phyloP scores from a whole-genome alignment of 2,113 vertebrate genomes.

The Gopherus evgoodei region DNA sequence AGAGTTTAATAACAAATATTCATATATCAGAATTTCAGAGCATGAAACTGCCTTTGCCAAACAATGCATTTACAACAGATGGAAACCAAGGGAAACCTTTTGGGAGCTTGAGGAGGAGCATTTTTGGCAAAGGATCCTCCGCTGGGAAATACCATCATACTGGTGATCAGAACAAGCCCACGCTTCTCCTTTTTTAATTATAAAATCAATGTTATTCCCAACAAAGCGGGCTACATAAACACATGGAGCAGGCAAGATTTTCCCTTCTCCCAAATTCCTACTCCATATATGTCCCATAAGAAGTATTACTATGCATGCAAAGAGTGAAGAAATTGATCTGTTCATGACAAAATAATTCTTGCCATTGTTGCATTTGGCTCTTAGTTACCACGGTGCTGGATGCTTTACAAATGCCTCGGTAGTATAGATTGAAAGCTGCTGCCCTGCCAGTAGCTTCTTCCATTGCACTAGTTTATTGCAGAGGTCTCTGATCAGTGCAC shows the following conservation, averaged over 20 bases:
- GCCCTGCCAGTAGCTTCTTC: not conserved
- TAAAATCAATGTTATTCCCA: not conserved
- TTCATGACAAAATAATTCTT: not conserved
- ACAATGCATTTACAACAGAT: not conserved
- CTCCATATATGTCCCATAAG: fast-evolving
- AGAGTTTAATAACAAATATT: not conserved
- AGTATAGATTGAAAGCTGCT: not conserved
- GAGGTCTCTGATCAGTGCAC: not conserved
- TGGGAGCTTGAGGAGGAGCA: not conserved
- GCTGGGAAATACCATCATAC: not conserved
- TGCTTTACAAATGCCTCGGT: not conserved
- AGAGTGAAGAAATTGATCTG: not conserved
- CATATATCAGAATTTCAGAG: not conserved
- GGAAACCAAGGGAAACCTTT: not conserved
- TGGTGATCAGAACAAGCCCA: not conserved
- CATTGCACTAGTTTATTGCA: not conserved
- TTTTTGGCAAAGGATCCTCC: not conserved
- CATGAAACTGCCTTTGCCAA: not conserved
- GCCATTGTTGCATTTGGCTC: not conserved
- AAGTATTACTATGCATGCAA: not conserved
- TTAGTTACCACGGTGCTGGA: not conserved
- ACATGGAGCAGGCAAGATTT: fast-evolving
- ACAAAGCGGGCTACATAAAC: not conserved
- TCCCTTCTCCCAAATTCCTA: not conserved
- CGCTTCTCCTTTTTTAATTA: not conserved